phyloP scores from a whole-genome alignment of 2,113 vertebrate species.

The Danionella cerebrum region DNA sequence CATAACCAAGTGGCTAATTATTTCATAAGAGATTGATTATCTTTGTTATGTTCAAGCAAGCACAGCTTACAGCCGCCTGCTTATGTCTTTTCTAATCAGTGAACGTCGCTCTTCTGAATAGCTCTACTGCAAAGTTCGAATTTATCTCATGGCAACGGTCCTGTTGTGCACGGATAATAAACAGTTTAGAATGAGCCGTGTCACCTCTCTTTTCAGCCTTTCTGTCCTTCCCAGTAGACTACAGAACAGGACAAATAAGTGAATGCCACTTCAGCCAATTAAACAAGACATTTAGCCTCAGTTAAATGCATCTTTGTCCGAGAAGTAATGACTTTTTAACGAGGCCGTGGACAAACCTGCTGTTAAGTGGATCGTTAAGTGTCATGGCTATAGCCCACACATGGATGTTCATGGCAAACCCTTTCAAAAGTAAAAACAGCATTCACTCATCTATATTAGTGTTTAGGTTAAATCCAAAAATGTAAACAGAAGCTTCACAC shows the following conservation, averaged over 20 bases:
- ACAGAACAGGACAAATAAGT: not conserved
- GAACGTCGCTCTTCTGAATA: not conserved
- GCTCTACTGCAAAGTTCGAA: conserved; percentile 4
- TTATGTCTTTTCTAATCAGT: conserved; percentile 7
- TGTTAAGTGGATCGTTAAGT: not conserved
- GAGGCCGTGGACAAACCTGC: no score
- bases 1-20: not conserved
- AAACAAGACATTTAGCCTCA: not conserved
- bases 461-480: not conserved
- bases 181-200: conserved; percentile 19
- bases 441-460: not conserved
- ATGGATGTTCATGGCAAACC: not conserved
- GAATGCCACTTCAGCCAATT: not conserved
- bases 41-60: not conserved
- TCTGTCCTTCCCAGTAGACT: not conserved
- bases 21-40: no score
- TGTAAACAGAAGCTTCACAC: not conserved
- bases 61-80: not conserved
- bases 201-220: not conserved
- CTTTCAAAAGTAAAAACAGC: not conserved
- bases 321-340: no score
- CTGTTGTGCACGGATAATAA: conserved; percentile 28
- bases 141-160: conserved; percentile 30
- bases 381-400: not conserved
- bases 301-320: not conserved